A percentile compares a stretch with the other conserved stretches of the same genome.
Conservation (phyloP, 2,797 vertebrate species). For the Margarornis squamiger region DNA sequence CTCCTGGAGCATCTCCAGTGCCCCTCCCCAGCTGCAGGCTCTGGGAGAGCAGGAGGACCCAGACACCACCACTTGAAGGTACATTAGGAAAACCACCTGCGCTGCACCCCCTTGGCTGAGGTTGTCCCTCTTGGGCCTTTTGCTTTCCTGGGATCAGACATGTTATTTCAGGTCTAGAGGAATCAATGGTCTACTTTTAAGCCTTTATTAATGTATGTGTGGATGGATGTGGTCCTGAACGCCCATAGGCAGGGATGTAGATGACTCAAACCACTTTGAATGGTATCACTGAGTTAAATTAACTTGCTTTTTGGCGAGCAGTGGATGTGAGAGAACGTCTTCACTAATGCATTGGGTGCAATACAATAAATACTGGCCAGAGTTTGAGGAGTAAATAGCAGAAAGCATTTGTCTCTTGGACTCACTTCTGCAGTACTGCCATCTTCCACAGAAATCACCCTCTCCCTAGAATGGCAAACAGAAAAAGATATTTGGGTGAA, state of each 20-base stretch:
- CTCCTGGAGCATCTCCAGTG: neutral
- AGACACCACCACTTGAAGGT: neutral
- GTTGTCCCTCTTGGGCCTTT: neutral
- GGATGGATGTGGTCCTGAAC: neutral
- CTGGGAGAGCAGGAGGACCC: neutral
- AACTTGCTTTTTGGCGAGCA: conserved; percentile 34
- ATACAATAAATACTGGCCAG: neutral
- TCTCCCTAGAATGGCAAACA: neutral
- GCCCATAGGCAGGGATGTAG: neutral
- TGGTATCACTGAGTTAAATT: conserved; percentile 37
- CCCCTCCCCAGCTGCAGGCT: neutral
- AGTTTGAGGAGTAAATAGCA: neutral
- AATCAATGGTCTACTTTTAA: conserved; percentile 21
- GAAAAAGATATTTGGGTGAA: neutral
- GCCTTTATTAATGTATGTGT: neutral
- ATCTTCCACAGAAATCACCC: neutral
- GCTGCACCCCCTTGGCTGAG: fast-evolving
- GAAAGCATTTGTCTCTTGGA: neutral
- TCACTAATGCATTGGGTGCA: neutral
- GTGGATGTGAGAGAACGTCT: neutral
- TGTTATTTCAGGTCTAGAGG: conserved; percentile 6
- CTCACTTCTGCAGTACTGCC: neutral
- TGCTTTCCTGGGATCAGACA: neutral
- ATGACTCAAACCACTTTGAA: neutral
- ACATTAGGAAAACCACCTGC: neutral